phyloP scores from a whole-genome alignment of 2,113 vertebrate species.

The Thermophis baileyi region DNA sequence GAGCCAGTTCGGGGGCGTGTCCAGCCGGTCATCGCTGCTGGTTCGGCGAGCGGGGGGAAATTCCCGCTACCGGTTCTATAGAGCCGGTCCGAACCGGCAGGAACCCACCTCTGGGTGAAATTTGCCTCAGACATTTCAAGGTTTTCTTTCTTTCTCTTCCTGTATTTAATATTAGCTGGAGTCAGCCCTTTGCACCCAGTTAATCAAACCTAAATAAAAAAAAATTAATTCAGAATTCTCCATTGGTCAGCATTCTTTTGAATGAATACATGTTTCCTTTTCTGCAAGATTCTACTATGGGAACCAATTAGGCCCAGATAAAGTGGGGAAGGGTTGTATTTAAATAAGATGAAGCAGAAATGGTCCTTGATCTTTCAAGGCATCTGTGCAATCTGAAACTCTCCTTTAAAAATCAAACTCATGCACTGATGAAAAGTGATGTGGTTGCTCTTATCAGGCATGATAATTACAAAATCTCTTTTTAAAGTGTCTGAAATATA shows the following conservation, averaged over 20 bases:
- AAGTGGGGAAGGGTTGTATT: conserved; percentile 4
- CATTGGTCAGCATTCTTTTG: conserved; percentile 19
- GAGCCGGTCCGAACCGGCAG: no score
- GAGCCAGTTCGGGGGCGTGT: no score
- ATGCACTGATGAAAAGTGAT: conserved; percentile 33
- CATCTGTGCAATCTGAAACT: conserved; percentile 37
- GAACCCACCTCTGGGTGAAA: no score
- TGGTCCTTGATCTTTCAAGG: not conserved
- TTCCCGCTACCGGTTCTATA: no score
- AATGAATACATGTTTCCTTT: conserved; percentile 6
- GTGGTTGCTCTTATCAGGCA: conserved; percentile 21
- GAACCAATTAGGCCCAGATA: conserved; percentile 2
- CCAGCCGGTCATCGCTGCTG: no score
- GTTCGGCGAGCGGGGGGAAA: no score
- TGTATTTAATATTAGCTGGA: not conserved
- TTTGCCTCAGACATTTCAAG: not conserved
- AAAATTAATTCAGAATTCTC: not conserved
- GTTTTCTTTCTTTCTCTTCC: fast-evolving
- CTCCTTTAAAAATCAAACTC: conserved; percentile 51
- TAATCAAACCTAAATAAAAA: not conserved
- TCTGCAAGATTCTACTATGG: not conserved
- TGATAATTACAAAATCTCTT: conserved; percentile 45
- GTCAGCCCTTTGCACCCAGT: not conserved
- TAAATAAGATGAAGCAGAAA: conserved; percentile 1
- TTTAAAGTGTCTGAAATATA: conserved; percentile 21